Conservation (phyloP, 35 echinoderm and acorn worm species). For the Hemicentrotus pulcherrimus region DNA sequence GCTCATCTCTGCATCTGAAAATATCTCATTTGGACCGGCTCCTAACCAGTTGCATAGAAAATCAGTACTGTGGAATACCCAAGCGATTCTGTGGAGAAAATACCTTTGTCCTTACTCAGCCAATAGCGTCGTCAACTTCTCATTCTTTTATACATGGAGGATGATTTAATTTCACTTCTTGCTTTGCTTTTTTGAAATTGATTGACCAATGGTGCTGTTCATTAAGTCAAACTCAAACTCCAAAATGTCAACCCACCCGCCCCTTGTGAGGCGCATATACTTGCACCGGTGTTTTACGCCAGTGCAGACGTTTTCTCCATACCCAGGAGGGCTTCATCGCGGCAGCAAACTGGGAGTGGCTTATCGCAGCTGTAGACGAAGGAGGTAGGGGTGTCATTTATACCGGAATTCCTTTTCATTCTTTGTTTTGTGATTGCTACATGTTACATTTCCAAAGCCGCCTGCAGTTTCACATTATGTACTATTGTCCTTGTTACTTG, state of each 20-base stretch:
- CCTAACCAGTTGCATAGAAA: neutral
- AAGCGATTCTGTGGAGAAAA: neutral
- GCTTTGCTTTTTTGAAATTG: neutral
- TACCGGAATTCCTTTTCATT: neutral
- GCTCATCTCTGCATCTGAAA: neutral
- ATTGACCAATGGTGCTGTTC: neutral
- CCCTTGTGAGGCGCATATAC: neutral
- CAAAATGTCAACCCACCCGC: neutral
- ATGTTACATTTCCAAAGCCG: too few relatives aligned
- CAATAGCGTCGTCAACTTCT: neutral
- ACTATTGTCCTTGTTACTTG: too few relatives aligned
- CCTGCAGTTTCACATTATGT: too few relatives aligned
- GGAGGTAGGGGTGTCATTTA: neutral
- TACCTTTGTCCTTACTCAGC: neutral
- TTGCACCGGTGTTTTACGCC: neutral
- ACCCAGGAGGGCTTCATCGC: neutral
- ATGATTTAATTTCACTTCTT: neutral
- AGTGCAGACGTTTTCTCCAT: neutral
- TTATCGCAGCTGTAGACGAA: neutral
- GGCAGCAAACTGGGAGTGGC: neutral
- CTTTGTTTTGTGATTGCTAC: neutral
- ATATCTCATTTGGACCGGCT: neutral
- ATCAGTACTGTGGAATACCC: neutral
- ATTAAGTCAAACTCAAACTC: neutral
- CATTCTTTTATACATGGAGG: neutral